Percentiles rank a stretch among this genome's conserved stretches.
Evolutionary conservation across 2,113 vertebrate species (phyloP).

Genomic region (Oriolus oriolus): DNA sequence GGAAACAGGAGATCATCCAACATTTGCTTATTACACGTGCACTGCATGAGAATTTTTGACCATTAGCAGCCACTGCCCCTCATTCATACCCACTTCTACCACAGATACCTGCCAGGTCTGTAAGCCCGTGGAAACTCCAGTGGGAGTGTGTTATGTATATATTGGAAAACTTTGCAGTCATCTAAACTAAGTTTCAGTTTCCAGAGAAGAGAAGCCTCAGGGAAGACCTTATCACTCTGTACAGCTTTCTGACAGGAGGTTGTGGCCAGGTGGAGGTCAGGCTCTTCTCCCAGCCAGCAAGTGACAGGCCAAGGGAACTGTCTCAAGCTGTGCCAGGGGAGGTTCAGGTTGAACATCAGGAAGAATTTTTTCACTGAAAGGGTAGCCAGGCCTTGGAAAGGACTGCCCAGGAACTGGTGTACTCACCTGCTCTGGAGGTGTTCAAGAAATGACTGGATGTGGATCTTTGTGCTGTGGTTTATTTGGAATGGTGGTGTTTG

Average conservation of each 20-base stretch:
- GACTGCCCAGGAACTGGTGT: neutral
- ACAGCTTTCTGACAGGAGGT: neutral
- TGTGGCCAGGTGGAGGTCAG: neutral
- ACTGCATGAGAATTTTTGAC: neutral
- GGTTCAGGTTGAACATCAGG: neutral
- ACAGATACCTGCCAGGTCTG: neutral
- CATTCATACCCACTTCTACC: neutral
- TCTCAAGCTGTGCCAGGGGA: neutral
- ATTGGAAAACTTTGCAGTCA: neutral
- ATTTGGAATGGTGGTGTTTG: neutral
- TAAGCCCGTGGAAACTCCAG: neutral
- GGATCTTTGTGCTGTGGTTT: neutral
- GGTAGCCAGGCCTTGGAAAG: neutral
- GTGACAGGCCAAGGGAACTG: neutral
- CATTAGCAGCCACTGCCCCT: neutral
- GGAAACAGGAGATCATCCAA: neutral
- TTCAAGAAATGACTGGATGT: neutral
- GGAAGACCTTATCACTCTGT: neutral
- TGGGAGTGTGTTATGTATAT: neutral
- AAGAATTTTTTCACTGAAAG: neutral
- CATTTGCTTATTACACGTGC: fast-evolving
- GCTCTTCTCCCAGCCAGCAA: neutral
- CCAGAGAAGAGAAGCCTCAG: neutral
- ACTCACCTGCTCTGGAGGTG: neutral
- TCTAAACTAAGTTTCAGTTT: neutral